Base-by-base conservation (phyloP, 2,888 invertebrate genomes). In the Drosophila neutralis region DNA sequence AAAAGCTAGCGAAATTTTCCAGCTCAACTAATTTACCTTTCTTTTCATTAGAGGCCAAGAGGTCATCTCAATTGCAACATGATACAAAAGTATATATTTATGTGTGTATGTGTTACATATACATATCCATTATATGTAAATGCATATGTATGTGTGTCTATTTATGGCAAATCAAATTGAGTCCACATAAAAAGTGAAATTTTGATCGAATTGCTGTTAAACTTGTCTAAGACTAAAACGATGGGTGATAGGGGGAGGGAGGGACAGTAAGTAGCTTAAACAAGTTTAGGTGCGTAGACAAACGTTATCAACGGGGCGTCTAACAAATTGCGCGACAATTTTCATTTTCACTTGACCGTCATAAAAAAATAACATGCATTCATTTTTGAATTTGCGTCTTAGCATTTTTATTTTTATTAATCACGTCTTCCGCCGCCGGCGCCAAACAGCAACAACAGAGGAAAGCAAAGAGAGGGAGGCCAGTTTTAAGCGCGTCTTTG, bases 181-280 rank as follows among this genome's bases (percentile, higher is more conserved):
- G 73, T 63, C 76, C 71, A 70, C 57, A 61, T 62, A 76, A 88
- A 84, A 84, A 83, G 88, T 84, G 88, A 84, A 84, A 82, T 82
- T 86, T 82, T 66, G 66, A 81, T 76, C 69, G 58, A 87, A 72
- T 67, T 72, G 80, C 64, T 54, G 65, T 54, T 64, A 76, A 85
- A 84, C 88, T 80, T 75, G 83, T 78, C 74, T 62, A 59, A 45
- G 57, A 58, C 49, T 48, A 63, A 31, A 31, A 24, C 11, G 35
- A 15, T 36, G 35, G 8, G 54, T 15, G 48, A 11, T 21, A 27
- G 48, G 31, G 21, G 11, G 21, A 11, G 33, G 21, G 45, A 15
- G 42, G 13, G 38, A 4, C 31, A 21, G 15, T 35, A 48, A 53
- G 40, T 36, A 64, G 61, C 33, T 53, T 33, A 76, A 76, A 81